phyloP scores from a whole-genome alignment of 2,888 invertebrate species.

The Eupithecia dodoneata region DNA sequence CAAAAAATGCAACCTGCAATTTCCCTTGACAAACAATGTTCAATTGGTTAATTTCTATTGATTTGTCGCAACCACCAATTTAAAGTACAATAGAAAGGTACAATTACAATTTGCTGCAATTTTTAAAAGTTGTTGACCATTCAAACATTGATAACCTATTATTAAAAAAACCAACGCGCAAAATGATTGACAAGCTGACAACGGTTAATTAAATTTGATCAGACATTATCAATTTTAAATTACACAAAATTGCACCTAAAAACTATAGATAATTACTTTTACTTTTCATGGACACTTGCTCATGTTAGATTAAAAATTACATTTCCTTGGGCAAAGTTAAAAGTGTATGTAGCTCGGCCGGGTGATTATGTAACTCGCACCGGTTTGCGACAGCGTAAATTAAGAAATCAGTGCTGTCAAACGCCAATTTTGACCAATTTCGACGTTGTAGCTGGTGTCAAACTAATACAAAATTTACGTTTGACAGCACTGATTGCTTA shows the following conservation, averaged over 20 bases:
- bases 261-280: background rate
- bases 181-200: conserved; percentile 58
- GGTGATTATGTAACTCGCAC: too few species aligned
- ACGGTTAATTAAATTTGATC: conserved; percentile 63
- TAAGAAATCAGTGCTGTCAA: too few species aligned
- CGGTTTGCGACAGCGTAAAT: too few species aligned
- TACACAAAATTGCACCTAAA: conserved; percentile 25
- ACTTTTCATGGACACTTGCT: background rate
- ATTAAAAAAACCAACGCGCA: conserved; percentile 59
- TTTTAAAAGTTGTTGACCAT: conserved; percentile 53
- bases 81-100: conserved; percentile 38
- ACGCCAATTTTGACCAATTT: too few species aligned
- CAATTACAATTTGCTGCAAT: conserved; percentile 39
- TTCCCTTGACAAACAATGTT: conserved; percentile 41
- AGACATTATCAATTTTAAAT: conserved; percentile 54
- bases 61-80: conserved; percentile 46
- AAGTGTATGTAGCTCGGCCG: too few species aligned
- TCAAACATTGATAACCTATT: conserved; percentile 56
- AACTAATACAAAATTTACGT: too few species aligned
- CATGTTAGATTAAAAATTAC: too few species aligned
- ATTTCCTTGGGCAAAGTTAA: too few species aligned
- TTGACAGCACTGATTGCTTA: too few species aligned
- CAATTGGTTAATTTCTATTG: conserved; percentile 28
- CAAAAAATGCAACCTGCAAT: conserved; percentile 39
- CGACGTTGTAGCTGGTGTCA: too few species aligned